Percentiles rank a stretch among this genome's conserved stretches.
Conservation (phyloP, 1,140 invertebrate species). For the Wasmannia auropunctata region DNA sequence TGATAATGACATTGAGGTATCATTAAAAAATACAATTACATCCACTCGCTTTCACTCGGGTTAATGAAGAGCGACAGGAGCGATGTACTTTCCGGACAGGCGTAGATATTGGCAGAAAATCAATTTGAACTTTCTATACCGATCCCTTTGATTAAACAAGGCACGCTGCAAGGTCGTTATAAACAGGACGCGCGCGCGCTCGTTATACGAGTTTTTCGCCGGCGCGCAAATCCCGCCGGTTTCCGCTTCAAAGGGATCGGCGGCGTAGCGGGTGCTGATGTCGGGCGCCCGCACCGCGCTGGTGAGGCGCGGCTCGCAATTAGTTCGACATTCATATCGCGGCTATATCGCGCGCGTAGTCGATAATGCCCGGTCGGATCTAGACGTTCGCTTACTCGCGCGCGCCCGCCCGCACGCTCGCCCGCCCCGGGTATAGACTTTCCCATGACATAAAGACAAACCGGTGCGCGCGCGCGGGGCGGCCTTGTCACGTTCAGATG, state of each 20-base stretch:
- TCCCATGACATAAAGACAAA: constrained; percentile 82
- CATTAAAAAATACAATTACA: constrained; percentile 1
- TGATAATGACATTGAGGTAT: not conserved
- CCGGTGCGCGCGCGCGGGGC: constrained; percentile 71
- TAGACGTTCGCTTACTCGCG: constrained; percentile 24
- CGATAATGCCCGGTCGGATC: constrained; percentile 69
- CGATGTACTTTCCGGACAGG: not conserved
- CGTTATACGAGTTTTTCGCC: constrained; percentile 67
- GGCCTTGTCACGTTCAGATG: constrained; percentile 82
- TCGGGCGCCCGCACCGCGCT: too few species aligned
- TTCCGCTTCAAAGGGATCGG: constrained; percentile 68
- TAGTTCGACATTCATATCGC: constrained; percentile 70
- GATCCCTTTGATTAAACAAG: constrained; percentile 56
- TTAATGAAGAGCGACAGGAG: constrained; percentile 4
- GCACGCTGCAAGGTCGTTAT: constrained; percentile 40
- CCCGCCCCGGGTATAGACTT: constrained; percentile 72
- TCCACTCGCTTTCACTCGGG: not conserved
- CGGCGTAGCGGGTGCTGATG: not conserved
- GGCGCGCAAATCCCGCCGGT: not conserved
- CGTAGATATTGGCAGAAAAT: constrained; percentile 21
- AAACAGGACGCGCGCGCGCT: constrained; percentile 23
- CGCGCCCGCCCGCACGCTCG: too few species aligned
- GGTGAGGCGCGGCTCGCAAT: constrained; percentile 65
- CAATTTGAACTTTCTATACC: constrained; percentile 34
- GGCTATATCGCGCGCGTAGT: constrained; percentile 48